Evolutionary conservation across 1,140 invertebrate species (phyloP).

Genomic region (Atta cephalotes): DNA sequence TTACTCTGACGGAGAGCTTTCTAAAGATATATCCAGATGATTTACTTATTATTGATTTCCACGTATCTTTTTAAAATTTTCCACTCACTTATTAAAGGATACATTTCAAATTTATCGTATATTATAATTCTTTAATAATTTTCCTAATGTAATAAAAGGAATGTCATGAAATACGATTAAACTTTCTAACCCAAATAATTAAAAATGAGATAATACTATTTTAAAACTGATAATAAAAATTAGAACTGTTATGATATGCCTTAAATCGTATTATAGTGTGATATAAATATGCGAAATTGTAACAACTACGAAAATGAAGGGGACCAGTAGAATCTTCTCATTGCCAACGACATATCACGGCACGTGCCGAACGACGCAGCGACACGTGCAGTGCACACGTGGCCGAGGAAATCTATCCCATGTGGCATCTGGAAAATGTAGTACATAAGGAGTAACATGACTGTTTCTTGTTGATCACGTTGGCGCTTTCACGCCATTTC

Average conservation of each 20-base stretch:
- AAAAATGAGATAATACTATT: not conserved
- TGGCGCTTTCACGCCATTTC: constrained; percentile 33
- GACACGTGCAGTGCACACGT: constrained; percentile 77
- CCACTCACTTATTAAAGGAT: not conserved
- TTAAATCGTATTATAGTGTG: constrained; percentile 25
- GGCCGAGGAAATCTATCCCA: constrained; percentile 67
- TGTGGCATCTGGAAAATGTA: constrained; percentile 72
- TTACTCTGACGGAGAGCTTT: constrained; percentile 15
- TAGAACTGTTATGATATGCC: not conserved
- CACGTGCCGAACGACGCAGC: constrained; percentile 70
- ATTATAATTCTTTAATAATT: constrained; percentile 5
- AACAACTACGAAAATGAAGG: constrained; percentile 16
- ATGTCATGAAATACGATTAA: not conserved
- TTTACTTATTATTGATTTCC: constrained; percentile 29
- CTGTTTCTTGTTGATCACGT: constrained; percentile 35
- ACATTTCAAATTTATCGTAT: not conserved
- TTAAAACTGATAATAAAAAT: constrained; percentile 5
- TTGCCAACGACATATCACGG: constrained; percentile 43
- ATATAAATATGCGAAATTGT: constrained; percentile 63
- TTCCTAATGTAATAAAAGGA: not conserved
- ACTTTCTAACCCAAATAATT: not conserved
- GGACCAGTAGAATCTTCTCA: constrained; percentile 36
- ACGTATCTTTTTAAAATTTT: not conserved
- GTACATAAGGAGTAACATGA: constrained; percentile 50
- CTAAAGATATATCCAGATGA: constrained; percentile 39